Base-by-base conservation (phyloP, 2,888 invertebrate species). In the Megalurothrips usitatus region DNA sequence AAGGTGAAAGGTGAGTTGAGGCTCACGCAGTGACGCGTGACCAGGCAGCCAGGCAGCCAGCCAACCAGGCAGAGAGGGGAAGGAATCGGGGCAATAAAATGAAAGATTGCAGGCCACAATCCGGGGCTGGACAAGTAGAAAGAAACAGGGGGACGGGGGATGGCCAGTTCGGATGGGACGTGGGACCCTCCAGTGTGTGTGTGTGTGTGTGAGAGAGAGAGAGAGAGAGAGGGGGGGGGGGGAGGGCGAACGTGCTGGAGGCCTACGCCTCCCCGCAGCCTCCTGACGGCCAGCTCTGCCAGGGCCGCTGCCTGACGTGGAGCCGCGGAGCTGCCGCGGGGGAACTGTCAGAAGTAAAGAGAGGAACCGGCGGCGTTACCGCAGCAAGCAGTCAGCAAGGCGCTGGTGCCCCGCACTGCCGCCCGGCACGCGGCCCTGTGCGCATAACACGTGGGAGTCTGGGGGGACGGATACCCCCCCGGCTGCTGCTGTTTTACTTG, bases 11-110 rank as follows among this genome's bases (percentile, higher is more conserved):
- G 34, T 43, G 34, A 43, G 34, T 43, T 43, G 34, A 2, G 58
- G 58, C 58, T 17, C 58, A 43, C 34, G 34, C 6, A n/a, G 58
- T 2, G 6, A 12, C 14, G 52, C 10, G 52, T 52, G 52, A 52
- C 6, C 34, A 19, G 52, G 3, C 52, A 19, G 52, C 52, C 19
- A 12, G 52, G 52, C 34, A 52, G 52, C 52, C 52, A 17, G 52
- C 34, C 34, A 43, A 10, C 68, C 68, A 23, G 68, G 68, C 26
- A 26, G 68, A 23, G n/a, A 43, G 34, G 34, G 34, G 58, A n/a
- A 58, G 23, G 26, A 75, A 75, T 75, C 68, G 26, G 68, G 68
- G 68, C 26, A 75, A 75, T 75, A 75, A 75, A 75, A 75, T 75
- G 68, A 75, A 75, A 75, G 68, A 75, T 75, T 75, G 68, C 68